Evolutionary conservation across 53 echinoderm and acorn worm species (phyloP), one percentile per base, ranked within the genome.

Genomic region (Crossaster papposus): DNA sequence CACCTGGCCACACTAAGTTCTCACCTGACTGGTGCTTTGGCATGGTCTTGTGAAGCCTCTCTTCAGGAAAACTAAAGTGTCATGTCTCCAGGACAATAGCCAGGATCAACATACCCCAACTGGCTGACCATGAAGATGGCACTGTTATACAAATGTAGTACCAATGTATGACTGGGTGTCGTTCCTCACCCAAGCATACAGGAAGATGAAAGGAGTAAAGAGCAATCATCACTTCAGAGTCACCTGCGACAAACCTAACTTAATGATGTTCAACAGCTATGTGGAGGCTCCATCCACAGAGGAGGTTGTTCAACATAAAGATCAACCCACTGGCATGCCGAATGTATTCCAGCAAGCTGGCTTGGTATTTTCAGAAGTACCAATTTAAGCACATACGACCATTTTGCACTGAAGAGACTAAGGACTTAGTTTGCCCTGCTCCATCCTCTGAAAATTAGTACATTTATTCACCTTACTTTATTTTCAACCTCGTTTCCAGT

Each of bases 91-190:
- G 36, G 70, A 68, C 83, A 34, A 83, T 35, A 23, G 77, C 31
- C 11, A 62, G 52, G 11, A 86, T 86, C 77, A 86, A 86, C 63
- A 62, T 86, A 4, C 87, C 87, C 36, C 70, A 84, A 68, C 22
- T 84, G 70, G 70, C 14, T 84, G 84, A 44, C 51, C 36, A 30
- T 84, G 71, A 84, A 84, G 70, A 70, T 68, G 84, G 87, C 54
- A 75, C 74, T 58, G 44, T 84, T 5, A 4, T n/a, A n/a, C n/a
- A n/a, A n/a, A n/a, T n/a, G n/a, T 81, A 5, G 81, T 81, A 34
- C 81, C 81, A 33, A 63, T 14, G 24, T 79, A 79, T 22, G 52
- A 79, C 79, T 79, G 79, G 79, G 79, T 52, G 26, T 51, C 22
- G 6, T 52, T 50, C 53, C 53, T 79, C 28, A 51, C 71, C 30